Evolutionary conservation across 2,797 vertebrate genomes (phyloP), one percentile per base, ranked within the genome.

Genomic region (Rachycentron canadum): DNA sequence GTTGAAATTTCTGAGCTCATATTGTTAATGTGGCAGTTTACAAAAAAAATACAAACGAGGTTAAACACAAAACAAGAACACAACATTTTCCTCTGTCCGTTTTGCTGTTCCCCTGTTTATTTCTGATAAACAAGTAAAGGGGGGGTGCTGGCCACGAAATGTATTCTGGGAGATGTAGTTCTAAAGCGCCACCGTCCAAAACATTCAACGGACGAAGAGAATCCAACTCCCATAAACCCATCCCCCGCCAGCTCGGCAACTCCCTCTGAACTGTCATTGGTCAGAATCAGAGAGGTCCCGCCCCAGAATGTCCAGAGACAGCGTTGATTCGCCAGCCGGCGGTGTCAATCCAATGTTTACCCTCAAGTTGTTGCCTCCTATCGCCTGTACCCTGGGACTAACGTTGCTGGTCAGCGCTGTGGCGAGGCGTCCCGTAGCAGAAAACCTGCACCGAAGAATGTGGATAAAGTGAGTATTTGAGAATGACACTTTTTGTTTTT

Each of bases 41-140:
- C 25, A n/a, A n/a, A n/a, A 17, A 50, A 21, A 50, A 62, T 17
- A 45, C 5, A 65, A 43, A 69, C 11, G 0, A 25, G 2, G 5
- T 53, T n/a, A 41, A 67, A 43, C 17, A 52, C 0, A 43, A 36
- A 49, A 63, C 4, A 74, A 81, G 70, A 10, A 52, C 32, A 67
- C 25, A 21, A 49, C 23, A 60, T 72, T 38, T 53, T 23, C 19
- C 43, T 61, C 12, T 21, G 14, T 30, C 34, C 79, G 50, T 68
- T 70, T 78, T 77, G 69, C 36, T 76, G 12, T 1, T 8, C 76
- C 40, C 28, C 68, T 77, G 49, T 19, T 38, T 79, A 69, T 83
- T 91, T 92, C 82, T 87, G 91, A 93, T 94, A 94, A 95, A 95
- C 94, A 95, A 95, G 85, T 7, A 7, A 73, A 14, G 28, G 74